A percentile compares a stretch with the other conserved stretches of the same genome.
These are phyloP conservation scores for Styela plicata DNA, from an alignment of 23 tunicate species.

Conservation along the genomic window DNA sequence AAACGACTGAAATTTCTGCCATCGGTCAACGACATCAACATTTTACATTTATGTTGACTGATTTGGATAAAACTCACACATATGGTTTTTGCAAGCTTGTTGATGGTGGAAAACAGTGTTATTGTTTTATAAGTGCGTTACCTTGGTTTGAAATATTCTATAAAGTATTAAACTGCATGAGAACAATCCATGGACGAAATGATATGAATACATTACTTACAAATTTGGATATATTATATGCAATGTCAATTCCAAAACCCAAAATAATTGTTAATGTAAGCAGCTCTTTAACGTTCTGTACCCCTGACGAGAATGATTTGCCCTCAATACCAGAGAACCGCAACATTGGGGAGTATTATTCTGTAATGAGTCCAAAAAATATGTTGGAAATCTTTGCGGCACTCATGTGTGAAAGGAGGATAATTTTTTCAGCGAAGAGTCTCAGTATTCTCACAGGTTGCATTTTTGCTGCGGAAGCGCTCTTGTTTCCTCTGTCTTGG, in stretches of 20 bases:
- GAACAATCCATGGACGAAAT: conserved; percentile 27
- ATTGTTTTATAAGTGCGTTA: conserved; percentile 50
- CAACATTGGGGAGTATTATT: conserved; percentile 61
- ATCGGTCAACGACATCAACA: conserved; percentile 29
- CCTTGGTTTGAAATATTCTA: conserved; percentile 94
- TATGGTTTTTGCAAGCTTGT: conserved; percentile 86
- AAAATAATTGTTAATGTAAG: conserved; percentile 21
- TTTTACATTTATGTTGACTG: conserved; percentile 82
- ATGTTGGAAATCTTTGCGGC: conserved; percentile 84
- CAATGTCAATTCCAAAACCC: conserved; percentile 32
- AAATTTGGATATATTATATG: conserved; percentile 30
- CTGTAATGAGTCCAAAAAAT: conserved; percentile 37
- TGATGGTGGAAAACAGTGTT: conserved; percentile 38
- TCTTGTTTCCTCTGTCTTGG: conserved; percentile 80
- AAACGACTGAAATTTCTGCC: neutral
- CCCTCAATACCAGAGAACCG: conserved; percentile 90
- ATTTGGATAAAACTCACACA: conserved; percentile 66
- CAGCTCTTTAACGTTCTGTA: conserved; percentile 40
- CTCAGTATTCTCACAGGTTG: conserved; percentile 73
- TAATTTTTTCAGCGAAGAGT: conserved; percentile 55
- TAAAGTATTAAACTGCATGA: conserved; percentile 57
- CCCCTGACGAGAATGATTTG: conserved; percentile 44
- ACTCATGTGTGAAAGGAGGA: conserved; percentile 71
- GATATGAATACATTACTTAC: conserved; percentile 18
- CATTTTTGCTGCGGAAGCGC: conserved; percentile 79